A percentile compares a stretch with the other conserved stretches of the same genome.
These are phyloP conservation scores for Trachelus troglodyta DNA, from an alignment of 2,888 invertebrate genomes.

Conservation along the genomic window DNA sequence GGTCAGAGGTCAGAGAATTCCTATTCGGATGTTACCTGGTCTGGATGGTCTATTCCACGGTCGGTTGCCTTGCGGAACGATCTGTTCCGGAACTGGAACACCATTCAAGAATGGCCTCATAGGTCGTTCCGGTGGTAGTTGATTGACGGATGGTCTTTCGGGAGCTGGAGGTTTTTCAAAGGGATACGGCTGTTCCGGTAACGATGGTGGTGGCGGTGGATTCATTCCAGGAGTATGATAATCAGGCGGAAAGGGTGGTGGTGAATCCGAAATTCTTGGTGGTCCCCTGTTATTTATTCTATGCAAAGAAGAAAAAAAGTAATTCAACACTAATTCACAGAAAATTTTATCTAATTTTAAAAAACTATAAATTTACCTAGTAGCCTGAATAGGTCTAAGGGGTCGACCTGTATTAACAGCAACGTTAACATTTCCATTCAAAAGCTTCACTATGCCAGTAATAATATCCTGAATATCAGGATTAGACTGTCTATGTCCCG, in stretches of 20 bases:
- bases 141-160: slow-evolving; percentile 71
- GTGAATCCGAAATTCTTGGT: slow-evolving; percentile 83
- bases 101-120: slow-evolving; percentile 75
- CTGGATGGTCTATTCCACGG: slow-evolving; percentile 46
- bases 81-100: slow-evolving; percentile 79
- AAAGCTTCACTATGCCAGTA: slow-evolving; percentile 86
- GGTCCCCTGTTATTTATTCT: slow-evolving; percentile 92
- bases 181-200: slow-evolving; percentile 75
- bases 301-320: slow-evolving; percentile 24
- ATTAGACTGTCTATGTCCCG: slow-evolving; percentile 70
- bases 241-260: slow-evolving; percentile 77
- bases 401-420: slow-evolving; percentile 81
- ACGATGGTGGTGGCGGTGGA: slow-evolving; percentile 61
- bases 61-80: slow-evolving; percentile 69
- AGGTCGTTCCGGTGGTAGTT: slow-evolving; percentile 69
- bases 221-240: slow-evolving; percentile 71
- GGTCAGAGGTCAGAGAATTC: slow-evolving; percentile 14
- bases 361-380: slow-evolving; percentile 43
- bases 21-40: slow-evolving; percentile 26
- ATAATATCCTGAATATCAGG: slow-evolving; percentile 92
- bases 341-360: neutral
- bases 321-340: slow-evolving; percentile 2
- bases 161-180: slow-evolving; percentile 69
- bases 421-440: slow-evolving; percentile 90
- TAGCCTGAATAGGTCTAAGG: slow-evolving; percentile 71